Evolutionary conservation across 2,888 invertebrate species (phyloP).

Genomic region (Eurois occulta): DNA sequence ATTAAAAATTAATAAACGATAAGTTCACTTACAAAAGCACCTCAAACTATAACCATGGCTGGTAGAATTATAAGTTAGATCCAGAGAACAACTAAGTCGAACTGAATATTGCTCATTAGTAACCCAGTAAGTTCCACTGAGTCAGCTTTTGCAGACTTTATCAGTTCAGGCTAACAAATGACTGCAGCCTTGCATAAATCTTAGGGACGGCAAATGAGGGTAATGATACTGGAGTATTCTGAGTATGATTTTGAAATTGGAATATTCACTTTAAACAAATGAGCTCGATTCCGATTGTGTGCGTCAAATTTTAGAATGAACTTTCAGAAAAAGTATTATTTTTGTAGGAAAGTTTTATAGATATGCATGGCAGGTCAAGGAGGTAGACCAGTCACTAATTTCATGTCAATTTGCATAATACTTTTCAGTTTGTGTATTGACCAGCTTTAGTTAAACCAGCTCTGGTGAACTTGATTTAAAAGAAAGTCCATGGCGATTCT

Average conservation of each 20-base stretch:
- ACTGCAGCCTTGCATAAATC: slow-evolving; percentile 19
- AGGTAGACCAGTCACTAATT: neutral
- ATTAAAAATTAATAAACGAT: neutral
- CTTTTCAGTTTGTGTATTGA: neutral
- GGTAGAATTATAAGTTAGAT: slow-evolving; percentile 18
- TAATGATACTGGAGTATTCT: slow-evolving; percentile 7
- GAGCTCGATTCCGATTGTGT: neutral
- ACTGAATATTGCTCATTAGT: slow-evolving; percentile 47
- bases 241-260: neutral
- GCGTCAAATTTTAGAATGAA: neutral
- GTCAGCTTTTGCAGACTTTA: slow-evolving; percentile 23
- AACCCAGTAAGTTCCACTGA: slow-evolving; percentile 17
- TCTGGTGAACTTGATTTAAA: neutral
- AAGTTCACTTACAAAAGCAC: neutral
- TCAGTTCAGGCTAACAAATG: slow-evolving; percentile 29
- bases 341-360: neutral
- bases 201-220: slow-evolving; percentile 4
- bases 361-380: neutral
- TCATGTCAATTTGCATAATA: neutral
- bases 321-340: neutral
- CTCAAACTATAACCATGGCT: neutral
- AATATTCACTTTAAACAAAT: slow-evolving; percentile 6
- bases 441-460: neutral
- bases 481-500: neutral
- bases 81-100: slow-evolving; percentile 24